Evolutionary conservation across 2,797 vertebrate genomes (phyloP).

Genomic region (Ispidina picta): DNA sequence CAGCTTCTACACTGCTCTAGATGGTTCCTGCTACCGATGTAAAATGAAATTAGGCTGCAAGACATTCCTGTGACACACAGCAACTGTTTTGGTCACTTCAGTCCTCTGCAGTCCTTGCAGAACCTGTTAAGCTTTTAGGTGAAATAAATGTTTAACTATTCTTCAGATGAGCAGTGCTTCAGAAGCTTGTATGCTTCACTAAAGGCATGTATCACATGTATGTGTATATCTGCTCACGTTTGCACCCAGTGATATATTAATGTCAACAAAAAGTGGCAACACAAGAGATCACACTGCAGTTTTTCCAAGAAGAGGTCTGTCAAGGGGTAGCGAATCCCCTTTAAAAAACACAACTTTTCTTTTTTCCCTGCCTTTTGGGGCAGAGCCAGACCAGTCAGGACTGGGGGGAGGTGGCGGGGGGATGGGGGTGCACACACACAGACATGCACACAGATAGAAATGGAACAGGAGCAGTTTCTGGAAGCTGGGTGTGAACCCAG

Average conservation of each 20-base stretch:
- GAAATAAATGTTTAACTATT: neutral
- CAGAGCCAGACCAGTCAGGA: too few species aligned
- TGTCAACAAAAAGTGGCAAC: neutral
- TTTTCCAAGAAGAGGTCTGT: neutral
- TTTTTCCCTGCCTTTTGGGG: too few species aligned
- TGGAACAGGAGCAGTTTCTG: too few species aligned
- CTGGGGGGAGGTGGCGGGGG: too few species aligned
- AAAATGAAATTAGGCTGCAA: neutral
- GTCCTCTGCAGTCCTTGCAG: neutral
- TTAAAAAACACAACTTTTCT: too few species aligned
- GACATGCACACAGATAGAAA: too few species aligned
- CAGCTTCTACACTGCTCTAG: neutral
- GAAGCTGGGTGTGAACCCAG: too few species aligned
- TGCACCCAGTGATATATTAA: neutral
- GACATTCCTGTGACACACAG: neutral
- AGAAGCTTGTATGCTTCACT: neutral
- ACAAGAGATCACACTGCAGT: too few species aligned
- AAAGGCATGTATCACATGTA: neutral
- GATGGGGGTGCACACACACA: too few species aligned
- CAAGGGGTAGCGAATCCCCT: too few species aligned
- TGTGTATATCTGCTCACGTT: neutral
- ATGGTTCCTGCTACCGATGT: neutral
- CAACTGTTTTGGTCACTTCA: neutral
- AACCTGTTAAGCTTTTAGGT: neutral
- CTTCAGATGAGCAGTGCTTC: neutral